Conservation (phyloP, 2,113 vertebrate species). For the Pedionomus torquatus region DNA sequence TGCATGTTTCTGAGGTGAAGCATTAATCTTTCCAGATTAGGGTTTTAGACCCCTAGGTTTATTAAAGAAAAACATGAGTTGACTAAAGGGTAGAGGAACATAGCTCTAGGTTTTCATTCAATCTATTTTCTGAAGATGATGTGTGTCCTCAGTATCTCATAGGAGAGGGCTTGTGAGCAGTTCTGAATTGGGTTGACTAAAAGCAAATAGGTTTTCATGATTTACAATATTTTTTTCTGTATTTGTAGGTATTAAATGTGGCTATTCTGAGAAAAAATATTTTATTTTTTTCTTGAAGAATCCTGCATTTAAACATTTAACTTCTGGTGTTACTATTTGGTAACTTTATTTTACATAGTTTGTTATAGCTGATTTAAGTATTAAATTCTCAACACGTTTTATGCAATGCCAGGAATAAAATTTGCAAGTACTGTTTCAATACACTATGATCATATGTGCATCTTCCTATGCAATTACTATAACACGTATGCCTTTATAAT, state of each 20-base stretch:
- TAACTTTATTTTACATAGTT: not conserved
- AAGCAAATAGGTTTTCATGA: not conserved
- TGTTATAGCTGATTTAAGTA: not conserved
- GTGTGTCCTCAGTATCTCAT: rapidly evolving
- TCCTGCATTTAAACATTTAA: not conserved
- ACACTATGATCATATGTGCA: not conserved
- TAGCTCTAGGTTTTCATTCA: not conserved
- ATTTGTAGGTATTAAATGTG: not conserved
- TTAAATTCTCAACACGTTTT: not conserved
- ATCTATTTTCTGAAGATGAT: not conserved
- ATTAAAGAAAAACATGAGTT: not conserved
- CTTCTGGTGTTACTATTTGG: not conserved
- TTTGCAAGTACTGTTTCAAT: not conserved
- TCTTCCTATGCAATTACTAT: not conserved
- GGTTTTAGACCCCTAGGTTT: not conserved
- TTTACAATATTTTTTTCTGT: not conserved
- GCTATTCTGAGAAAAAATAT: not conserved
- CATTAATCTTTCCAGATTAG: not conserved
- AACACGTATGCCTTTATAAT: not conserved
- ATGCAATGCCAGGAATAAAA: not conserved
- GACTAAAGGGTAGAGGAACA: not conserved
- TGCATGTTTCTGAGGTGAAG: not conserved
- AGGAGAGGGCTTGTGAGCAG: not conserved
- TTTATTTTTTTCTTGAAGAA: not conserved
- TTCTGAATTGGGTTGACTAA: not conserved